A percentile compares a stretch with the other conserved stretches of the same genome.
phyloP scores from a whole-genome alignment of 2,113 vertebrate genomes.

The Deroptyus accipitrinus region DNA sequence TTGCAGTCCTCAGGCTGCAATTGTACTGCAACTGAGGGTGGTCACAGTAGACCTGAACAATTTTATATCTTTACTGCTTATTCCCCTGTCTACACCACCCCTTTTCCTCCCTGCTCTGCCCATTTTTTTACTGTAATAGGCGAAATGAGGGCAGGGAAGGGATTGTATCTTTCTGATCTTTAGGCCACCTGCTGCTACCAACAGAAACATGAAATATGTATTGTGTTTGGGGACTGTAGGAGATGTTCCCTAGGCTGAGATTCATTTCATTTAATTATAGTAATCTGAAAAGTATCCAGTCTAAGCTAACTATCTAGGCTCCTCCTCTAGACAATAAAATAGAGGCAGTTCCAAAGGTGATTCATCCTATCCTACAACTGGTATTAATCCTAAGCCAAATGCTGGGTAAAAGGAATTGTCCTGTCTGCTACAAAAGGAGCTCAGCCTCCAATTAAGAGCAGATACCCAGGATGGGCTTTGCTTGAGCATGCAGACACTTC shows the following conservation, averaged over 20 bases:
- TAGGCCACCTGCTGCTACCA: background rate
- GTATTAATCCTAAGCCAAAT: background rate
- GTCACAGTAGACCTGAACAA: constrained; percentile 50
- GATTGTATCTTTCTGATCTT: constrained; percentile 27
- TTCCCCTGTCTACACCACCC: background rate
- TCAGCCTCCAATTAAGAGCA: background rate
- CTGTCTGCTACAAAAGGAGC: background rate
- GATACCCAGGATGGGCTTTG: background rate
- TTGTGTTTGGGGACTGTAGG: constrained; percentile 27
- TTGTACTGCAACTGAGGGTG: constrained; percentile 55
- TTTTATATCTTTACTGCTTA: constrained; percentile 51
- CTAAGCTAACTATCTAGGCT: background rate
- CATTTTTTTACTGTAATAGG: constrained; percentile 47
- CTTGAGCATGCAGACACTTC: background rate
- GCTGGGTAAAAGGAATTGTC: background rate
- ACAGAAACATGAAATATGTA: constrained; percentile 16
- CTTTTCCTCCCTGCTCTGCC: constrained; percentile 15
- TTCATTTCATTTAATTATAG: constrained; percentile 52
- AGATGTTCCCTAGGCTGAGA: background rate
- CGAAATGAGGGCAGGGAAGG: constrained; percentile 44
- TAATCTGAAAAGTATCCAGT: background rate
- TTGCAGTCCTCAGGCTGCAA: constrained; percentile 56
- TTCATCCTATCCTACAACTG: background rate
- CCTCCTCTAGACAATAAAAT: background rate
- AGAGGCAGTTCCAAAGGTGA: background rate